A percentile compares a stretch with the other conserved stretches of the same genome.
These are phyloP conservation scores for Xiphias gladius DNA, from an alignment of 2,113 vertebrate species.

Conservation along the genomic window DNA sequence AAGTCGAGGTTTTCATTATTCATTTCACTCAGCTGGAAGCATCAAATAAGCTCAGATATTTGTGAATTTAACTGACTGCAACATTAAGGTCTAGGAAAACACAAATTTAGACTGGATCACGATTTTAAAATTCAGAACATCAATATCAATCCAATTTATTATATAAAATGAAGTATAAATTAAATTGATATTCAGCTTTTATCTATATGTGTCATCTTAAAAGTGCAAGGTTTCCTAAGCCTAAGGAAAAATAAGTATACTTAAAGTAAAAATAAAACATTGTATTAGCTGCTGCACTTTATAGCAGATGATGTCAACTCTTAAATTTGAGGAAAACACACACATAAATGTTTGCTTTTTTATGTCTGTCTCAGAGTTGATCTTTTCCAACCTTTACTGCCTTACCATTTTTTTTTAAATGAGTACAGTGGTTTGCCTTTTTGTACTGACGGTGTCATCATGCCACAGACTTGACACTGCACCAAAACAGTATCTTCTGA, in stretches of 20 bases:
- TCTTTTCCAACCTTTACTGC: not conserved
- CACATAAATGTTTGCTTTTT: not conserved
- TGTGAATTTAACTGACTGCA: not conserved
- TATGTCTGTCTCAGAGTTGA: constrained; percentile 16
- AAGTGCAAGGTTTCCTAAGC: not conserved
- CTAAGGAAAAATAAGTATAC: not conserved
- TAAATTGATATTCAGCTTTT: not conserved
- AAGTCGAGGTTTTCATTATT: not conserved
- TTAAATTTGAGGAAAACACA: not conserved
- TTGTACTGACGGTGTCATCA: not conserved
- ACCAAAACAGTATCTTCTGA: not conserved
- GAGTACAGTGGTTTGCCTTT: constrained; percentile 3
- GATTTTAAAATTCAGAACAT: not conserved
- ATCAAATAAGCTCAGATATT: not conserved
- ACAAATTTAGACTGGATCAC: not conserved
- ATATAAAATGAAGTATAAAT: not conserved
- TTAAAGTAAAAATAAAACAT: not conserved
- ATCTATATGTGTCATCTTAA: not conserved
- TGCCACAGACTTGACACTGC: constrained; percentile 30
- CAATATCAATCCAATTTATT: not conserved
- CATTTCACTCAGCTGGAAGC: not conserved
- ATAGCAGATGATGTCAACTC: not conserved
- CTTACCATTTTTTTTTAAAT: constrained; percentile 12
- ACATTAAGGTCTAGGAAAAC: not conserved
- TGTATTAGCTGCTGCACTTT: not conserved